Conservation (phyloP, 2,888 invertebrate genomes). For the Trissonchulus latispiculum region DNA sequence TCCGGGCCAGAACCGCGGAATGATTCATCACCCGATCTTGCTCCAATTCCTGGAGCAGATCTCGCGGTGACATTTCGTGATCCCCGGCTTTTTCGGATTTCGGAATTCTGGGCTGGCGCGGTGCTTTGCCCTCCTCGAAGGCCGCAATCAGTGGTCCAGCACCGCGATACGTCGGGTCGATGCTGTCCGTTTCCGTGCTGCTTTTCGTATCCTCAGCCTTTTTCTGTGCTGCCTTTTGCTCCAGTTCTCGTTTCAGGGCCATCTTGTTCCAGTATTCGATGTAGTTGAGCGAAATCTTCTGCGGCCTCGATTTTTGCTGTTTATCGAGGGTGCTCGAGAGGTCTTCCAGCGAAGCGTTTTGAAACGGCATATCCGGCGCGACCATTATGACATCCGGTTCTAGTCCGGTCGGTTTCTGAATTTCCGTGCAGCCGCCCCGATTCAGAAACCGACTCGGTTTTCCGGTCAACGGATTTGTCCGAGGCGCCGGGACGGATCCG, state of each 20-base stretch:
- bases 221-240: neutral
- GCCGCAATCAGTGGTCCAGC: no score
- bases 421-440: neutral
- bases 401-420: neutral
- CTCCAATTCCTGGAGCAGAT: neutral
- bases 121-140: neutral
- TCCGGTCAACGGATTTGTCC: neutral
- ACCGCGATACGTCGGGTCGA: neutral
- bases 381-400: neutral
- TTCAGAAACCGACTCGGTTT: neutral
- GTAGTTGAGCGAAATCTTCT: constrained; percentile 16
- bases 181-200: neutral
- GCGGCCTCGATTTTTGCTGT: neutral
- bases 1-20: neutral
- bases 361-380: no score
- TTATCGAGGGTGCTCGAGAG: neutral
- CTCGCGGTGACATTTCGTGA: no score
- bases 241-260: neutral
- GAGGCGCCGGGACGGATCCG: neutral
- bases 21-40: neutral
- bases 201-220: neutral
- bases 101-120: neutral
- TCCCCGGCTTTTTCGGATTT: no score
- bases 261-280: constrained; percentile 16
- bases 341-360: neutral